A percentile compares a stretch with the other conserved stretches of the same genome.
phyloP scores from a whole-genome alignment of 2,113 vertebrate genomes.

The Myiozetetes cayanensis region DNA sequence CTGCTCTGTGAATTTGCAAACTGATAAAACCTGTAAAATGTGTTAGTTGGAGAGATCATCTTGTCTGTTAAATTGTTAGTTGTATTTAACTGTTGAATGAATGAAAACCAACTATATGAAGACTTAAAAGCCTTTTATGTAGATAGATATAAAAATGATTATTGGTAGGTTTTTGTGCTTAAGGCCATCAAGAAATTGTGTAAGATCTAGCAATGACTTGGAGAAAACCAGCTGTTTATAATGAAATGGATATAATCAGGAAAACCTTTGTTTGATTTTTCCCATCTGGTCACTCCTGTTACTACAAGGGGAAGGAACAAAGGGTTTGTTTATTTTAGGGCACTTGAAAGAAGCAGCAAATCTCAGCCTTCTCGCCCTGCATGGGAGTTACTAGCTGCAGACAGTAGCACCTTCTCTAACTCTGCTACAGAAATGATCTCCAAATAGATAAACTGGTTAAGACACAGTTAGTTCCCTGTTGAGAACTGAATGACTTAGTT shows the following conservation, averaged over 20 bases:
- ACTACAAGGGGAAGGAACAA: conserved; percentile 2
- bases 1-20: conserved; percentile 33
- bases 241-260: conserved; percentile 22
- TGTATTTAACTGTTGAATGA: neutral
- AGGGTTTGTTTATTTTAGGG: conserved; percentile 15
- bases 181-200: neutral
- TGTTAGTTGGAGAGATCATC: neutral
- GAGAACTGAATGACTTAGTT: neutral
- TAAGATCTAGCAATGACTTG: neutral
- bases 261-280: conserved; percentile 44
- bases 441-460: neutral
- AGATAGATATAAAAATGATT: neutral
- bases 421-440: neutral
- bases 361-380: neutral
- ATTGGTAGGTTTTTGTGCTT: neutral
- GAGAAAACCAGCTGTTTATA: conserved; percentile 4
- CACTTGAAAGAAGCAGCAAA: neutral
- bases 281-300: conserved; percentile 31
- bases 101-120: neutral
- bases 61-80: neutral
- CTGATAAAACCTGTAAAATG: conserved; percentile 51
- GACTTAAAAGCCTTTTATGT: neutral
- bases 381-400: neutral
- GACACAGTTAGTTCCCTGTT: neutral
- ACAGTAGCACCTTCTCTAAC: neutral